These are phyloP conservation scores for Vesta saturnalis DNA, from an alignment of 2,888 invertebrate species.

Conservation along the genomic window DNA sequence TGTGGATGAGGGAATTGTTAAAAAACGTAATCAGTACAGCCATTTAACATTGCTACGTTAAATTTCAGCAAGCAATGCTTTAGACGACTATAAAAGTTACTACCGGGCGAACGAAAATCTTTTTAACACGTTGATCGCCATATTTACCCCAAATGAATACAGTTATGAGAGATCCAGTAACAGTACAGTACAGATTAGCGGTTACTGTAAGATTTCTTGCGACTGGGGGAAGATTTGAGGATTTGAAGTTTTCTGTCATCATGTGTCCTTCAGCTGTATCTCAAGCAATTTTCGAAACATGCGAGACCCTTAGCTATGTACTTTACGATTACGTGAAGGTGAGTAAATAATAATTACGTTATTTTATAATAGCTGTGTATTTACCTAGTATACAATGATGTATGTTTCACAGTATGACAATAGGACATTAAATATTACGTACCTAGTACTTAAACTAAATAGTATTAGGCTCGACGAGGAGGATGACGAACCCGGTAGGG, in stretches of 20 bases:
- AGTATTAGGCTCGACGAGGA: too few relatives aligned
- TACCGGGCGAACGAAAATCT: not conserved
- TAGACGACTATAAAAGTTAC: not conserved
- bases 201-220: constrained; percentile 1
- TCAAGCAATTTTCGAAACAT: constrained; percentile 12
- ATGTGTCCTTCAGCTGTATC: constrained; percentile 2
- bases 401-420: too few relatives aligned
- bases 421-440: too few relatives aligned
- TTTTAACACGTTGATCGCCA: not conserved
- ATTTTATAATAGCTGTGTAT: too few relatives aligned
- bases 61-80: not conserved
- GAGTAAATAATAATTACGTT: not conserved
- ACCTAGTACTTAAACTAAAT: too few relatives aligned
- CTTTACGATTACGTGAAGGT: constrained; percentile 4
- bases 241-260: constrained; percentile 14
- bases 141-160: not conserved
- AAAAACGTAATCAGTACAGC: not conserved
- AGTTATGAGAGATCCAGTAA: not conserved
- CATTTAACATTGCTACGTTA: not conserved
- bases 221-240: not conserved
- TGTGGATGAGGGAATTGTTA: not conserved
- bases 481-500: too few relatives aligned
- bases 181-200: not conserved
- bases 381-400: too few relatives aligned
- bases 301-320: not conserved